These are phyloP conservation scores for Ormyrus thymus DNA, from an alignment of 2,888 invertebrate genomes.

Conservation along the genomic window DNA sequence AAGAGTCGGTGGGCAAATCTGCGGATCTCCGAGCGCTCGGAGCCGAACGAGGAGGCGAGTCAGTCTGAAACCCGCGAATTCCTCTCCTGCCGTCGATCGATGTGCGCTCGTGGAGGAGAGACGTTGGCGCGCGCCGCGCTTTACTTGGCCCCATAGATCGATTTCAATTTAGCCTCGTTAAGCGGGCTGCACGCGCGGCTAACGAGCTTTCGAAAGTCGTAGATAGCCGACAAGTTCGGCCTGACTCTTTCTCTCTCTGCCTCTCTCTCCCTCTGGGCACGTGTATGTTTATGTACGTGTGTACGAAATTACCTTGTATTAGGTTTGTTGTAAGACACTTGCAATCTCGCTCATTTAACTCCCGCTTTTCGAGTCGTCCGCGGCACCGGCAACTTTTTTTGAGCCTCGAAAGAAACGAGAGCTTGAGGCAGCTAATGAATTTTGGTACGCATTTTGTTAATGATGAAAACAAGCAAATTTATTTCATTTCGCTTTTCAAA, in stretches of 20 bases:
- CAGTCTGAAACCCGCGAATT: background rate
- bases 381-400: too few relatives aligned
- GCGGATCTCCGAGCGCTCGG: constrained; percentile 13
- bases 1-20: background rate
- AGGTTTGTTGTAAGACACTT: constrained; percentile 59
- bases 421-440: too few relatives aligned
- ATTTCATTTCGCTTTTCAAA: too few relatives aligned
- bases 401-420: too few relatives aligned
- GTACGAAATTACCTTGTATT: background rate
- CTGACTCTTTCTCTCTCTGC: constrained; percentile 28
- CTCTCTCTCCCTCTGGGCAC: too few relatives aligned
- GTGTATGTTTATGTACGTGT: background rate
- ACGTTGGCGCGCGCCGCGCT: background rate
- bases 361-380: background rate
- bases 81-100: background rate
- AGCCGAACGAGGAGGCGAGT: background rate
- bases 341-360: constrained; percentile 56
- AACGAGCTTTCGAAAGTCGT: constrained; percentile 74
- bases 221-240: constrained; percentile 73
- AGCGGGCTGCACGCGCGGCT: constrained; percentile 66
- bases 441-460: too few relatives aligned
- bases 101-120: background rate
- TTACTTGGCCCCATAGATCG: constrained; percentile 63
- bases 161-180: constrained; percentile 74
- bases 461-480: too few relatives aligned